phyloP scores from a whole-genome alignment of 2,797 vertebrate species.

The Pseudomugil gertrudae region DNA sequence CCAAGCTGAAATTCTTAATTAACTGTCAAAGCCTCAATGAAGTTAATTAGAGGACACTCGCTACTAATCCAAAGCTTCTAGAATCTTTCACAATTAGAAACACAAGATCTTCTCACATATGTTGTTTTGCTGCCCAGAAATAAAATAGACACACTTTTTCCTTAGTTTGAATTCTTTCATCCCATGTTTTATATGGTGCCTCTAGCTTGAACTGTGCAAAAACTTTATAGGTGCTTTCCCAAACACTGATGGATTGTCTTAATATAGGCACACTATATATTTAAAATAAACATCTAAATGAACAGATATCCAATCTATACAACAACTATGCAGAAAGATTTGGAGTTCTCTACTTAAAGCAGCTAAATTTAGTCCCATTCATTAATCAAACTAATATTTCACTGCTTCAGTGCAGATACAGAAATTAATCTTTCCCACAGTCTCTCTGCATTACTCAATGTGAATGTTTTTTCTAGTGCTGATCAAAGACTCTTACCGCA shows the following conservation, averaged over 20 bases:
- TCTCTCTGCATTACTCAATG: constrained; percentile 40
- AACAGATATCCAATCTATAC: too few relatives aligned
- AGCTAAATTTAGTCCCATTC: constrained; percentile 11
- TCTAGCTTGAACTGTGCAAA: constrained; percentile 3
- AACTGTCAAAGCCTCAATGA: constrained; percentile 85
- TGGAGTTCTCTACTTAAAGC: constrained; percentile 53
- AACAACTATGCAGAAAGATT: constrained; percentile 59
- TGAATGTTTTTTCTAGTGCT: constrained; percentile 21
- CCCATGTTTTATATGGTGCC: constrained; percentile 35
- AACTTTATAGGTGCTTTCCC: constrained; percentile 9
- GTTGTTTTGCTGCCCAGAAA: constrained; percentile 15
- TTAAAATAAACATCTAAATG: constrained; percentile 53
- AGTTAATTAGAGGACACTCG: constrained; percentile 87
- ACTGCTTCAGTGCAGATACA: constrained; percentile 43
- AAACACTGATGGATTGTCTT: constrained; percentile 54
- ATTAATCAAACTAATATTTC: constrained; percentile 51
- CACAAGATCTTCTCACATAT: constrained; percentile 38
- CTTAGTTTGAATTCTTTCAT: constrained; percentile 12
- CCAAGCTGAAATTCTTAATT: constrained; percentile 89
- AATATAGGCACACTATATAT: constrained; percentile 59
- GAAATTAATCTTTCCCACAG: constrained; percentile 35
- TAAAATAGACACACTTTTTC: constrained; percentile 19
- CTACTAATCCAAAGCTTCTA: constrained; percentile 78
- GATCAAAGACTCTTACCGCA: constrained; percentile 41
- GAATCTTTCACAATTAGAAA: constrained; percentile 71